Conservation (phyloP, 1,140 invertebrate genomes). For the Wasmannia auropunctata region DNA sequence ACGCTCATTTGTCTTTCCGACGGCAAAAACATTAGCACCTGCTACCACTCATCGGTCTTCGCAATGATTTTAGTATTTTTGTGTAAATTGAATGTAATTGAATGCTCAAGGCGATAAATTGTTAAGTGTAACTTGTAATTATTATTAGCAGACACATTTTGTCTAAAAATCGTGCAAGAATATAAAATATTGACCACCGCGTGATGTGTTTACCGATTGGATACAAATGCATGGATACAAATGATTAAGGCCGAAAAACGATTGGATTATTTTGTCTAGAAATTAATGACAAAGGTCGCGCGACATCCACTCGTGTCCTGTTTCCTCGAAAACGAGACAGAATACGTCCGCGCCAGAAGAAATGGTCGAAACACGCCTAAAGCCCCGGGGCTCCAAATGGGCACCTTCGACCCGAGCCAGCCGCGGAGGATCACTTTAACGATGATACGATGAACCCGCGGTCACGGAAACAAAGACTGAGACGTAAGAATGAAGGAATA, state of each 20-base stretch:
- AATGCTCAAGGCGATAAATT: neutral
- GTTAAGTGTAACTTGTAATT: neutral
- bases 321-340: constrained; percentile 62
- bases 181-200: no score
- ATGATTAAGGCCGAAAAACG: neutral
- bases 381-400: constrained; percentile 46
- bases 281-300: constrained; percentile 10
- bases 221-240: neutral
- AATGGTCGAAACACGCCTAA: constrained; percentile 29
- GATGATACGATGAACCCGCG: constrained; percentile 75
- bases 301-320: constrained; percentile 15
- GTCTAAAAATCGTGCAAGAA: neutral
- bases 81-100: neutral
- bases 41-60: constrained; percentile 28
- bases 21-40: constrained; percentile 51
- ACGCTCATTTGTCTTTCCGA: constrained; percentile 49
- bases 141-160: neutral
- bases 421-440: constrained; percentile 64
- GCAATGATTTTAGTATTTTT: constrained; percentile 2
- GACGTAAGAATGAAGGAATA: constrained; percentile 77
- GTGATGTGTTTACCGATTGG: neutral
- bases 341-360: constrained; percentile 28
- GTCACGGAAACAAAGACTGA: constrained; percentile 73
- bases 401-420: constrained; percentile 61
- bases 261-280: neutral